A percentile compares a stretch with the other conserved stretches of the same genome.
phyloP scores from a whole-genome alignment of 2,797 vertebrate species.

The Saxicola maurus region DNA sequence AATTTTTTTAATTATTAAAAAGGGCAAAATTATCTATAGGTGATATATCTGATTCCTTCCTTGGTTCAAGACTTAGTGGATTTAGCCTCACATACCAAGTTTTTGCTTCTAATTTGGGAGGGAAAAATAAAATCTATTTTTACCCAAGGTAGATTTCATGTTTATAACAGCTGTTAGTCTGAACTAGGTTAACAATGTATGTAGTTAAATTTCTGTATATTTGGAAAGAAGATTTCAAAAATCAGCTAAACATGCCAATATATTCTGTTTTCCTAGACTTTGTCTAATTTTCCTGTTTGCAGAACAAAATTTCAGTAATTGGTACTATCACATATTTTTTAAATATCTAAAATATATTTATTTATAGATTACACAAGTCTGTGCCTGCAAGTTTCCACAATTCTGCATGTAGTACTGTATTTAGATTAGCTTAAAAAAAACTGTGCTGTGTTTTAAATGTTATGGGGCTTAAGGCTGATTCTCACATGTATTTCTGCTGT shows the following conservation, averaged over 20 bases:
- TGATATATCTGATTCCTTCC: background rate
- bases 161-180: background rate
- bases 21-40: background rate
- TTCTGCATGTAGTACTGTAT: background rate
- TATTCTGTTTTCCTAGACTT: background rate
- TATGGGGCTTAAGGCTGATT: background rate
- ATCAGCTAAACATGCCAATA: background rate
- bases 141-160: background rate
- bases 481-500: background rate
- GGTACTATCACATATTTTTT: background rate
- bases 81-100: background rate
- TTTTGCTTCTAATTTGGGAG: background rate
- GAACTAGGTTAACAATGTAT: background rate
- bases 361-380: background rate
- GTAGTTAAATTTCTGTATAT: background rate
- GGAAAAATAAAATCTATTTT: background rate
- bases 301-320: background rate
- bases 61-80: background rate
- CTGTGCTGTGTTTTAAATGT: background rate
- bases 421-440: background rate
- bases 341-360: background rate
- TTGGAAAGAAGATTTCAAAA: background rate
- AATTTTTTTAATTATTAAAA: background rate
- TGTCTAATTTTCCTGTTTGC: background rate
- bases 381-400: background rate